Percentiles rank a stretch among this genome's conserved stretches.
phyloP scores from a whole-genome alignment of 2,888 invertebrate genomes.

The Drosophila parthenogenetica region DNA sequence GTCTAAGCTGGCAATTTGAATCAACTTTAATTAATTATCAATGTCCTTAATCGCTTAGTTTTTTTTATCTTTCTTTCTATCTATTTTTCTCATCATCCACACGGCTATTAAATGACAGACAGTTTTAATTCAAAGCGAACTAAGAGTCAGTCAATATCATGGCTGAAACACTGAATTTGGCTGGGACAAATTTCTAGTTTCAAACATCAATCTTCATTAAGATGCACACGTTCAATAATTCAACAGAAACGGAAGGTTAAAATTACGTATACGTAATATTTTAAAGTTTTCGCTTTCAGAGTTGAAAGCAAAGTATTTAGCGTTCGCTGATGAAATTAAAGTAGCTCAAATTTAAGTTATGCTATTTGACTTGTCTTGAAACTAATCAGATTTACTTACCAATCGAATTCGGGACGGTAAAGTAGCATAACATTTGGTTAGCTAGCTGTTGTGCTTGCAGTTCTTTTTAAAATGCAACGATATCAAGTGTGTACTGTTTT shows the following conservation, averaged over 20 bases:
- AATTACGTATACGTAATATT: neutral
- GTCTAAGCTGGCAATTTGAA: constrained; percentile 61
- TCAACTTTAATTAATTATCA: constrained; percentile 76
- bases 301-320: neutral
- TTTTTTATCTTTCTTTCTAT: constrained; percentile 5
- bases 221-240: neutral
- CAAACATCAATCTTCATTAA: constrained; percentile 7
- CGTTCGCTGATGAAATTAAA: neutral
- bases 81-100: constrained; percentile 4
- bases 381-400: neutral
- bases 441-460: neutral
- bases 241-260: neutral
- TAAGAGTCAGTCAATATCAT: constrained; percentile 4
- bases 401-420: constrained; percentile 1
- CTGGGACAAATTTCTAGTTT: neutral
- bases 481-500: constrained; percentile 2
- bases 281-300: neutral
- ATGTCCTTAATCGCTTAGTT: constrained; percentile 40
- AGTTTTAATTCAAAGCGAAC: neutral
- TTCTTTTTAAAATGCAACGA: constrained; percentile 24
- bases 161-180: neutral
- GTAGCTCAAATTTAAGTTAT: neutral
- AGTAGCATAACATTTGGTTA: neutral
- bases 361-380: neutral
- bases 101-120: constrained; percentile 1